Base-by-base conservation (phyloP, 2,113 vertebrate species). In the Brachypteracias leptosomus region DNA sequence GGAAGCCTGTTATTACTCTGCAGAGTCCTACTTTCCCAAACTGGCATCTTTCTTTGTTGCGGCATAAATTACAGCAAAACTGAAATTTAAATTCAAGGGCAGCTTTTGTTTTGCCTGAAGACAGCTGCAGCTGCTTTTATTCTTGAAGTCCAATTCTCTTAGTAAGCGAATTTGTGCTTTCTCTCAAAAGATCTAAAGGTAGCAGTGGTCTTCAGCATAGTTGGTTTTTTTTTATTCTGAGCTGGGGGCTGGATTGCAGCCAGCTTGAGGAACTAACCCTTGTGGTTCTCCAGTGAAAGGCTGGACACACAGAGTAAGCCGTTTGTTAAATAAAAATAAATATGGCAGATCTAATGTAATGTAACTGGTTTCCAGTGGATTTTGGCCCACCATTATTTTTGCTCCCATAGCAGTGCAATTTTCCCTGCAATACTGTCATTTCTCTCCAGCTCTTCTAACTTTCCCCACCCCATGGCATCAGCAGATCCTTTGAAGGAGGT, bases 101-200 rank as follows among this genome's bases (percentile, higher is more conserved):
- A 78, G 94, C 96, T 95, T 97, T 96, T 95, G 91, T 97, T 94
- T 96, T 94, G 89, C 90, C 92, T 94, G 87, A 96, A 97, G 92
- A 93, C 96, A 96, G 89, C 88, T 94, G 91, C 92, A 85, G 72
- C 90, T 92, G 92, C 89, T 91, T 94, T 96, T 89, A 94, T 95
- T 95, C 90, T 91, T 94, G 55, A 93, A 91, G 58, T 81, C 66
- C 74, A 96, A 52, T 88, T 97, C 86, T 74, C 92, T 89, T 96
- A 96, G 95, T 93, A 96, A 96, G 95, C 91, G 93, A 84, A 94
- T 94, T 82, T 73, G 24, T 7, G 31, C 76, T 90, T 86, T 94
- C 52, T 91, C 68, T 95, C 79, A 36, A 61, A 92, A 90, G 68
- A 89, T 57, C 94, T 91, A 58, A 84, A 95, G 92, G 93, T 97